Percentiles rank a stretch among this genome's conserved stretches.
phyloP scores from a whole-genome alignment of 2,797 vertebrate genomes.

The Leontopithecus rosalia region DNA sequence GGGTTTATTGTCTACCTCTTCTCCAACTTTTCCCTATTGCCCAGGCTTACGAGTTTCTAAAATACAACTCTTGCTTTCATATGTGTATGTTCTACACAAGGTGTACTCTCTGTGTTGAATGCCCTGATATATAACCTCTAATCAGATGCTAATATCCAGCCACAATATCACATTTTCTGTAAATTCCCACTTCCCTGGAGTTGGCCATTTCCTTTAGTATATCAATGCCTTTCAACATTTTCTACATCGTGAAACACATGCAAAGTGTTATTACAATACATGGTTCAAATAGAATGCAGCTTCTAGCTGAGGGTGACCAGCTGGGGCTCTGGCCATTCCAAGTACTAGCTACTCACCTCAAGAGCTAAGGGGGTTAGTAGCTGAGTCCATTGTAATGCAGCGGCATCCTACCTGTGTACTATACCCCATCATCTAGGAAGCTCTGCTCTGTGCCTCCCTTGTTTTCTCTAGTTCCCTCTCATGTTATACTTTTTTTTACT shows the following conservation, averaged over 20 bases:
- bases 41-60: background rate
- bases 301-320: background rate
- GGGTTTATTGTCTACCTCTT: background rate
- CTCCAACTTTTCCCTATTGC: background rate
- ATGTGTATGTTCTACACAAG: background rate
- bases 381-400: background rate
- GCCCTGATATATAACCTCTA: background rate
- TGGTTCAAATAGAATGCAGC: background rate
- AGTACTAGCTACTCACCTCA: background rate
- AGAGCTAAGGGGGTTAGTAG: background rate
- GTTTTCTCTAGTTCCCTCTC: background rate
- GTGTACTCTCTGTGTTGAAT: background rate
- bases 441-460: background rate
- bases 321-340: background rate
- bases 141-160: background rate
- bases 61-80: background rate
- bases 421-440: background rate
- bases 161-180: background rate
- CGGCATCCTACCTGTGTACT: background rate
- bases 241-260: background rate
- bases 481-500: background rate
- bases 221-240: background rate
- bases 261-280: background rate
- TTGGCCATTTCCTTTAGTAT: background rate
- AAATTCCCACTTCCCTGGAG: background rate